phyloP scores from a whole-genome alignment of 1,140 invertebrate species.

The Trichonephila clavata region DNA sequence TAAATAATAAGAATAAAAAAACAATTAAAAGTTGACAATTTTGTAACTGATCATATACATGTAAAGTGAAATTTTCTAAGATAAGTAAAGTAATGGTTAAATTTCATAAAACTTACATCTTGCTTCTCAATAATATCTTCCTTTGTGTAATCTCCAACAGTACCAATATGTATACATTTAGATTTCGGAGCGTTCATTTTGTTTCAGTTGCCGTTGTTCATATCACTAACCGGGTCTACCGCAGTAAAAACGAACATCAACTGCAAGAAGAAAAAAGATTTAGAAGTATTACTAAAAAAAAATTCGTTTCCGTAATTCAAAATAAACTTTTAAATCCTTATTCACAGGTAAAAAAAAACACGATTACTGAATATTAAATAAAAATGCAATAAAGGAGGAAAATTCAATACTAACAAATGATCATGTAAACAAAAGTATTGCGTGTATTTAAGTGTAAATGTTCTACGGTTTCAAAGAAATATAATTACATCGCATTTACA shows the following conservation, averaged over 20 bases:
- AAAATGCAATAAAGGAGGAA: neutral
- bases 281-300: neutral
- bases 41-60: too few species aligned
- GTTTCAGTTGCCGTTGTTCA: neutral
- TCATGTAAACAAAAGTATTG: neutral
- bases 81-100: too few species aligned
- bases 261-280: neutral
- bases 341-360: neutral
- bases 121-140: conserved; percentile 78
- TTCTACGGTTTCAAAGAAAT: neutral
- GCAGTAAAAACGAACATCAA: neutral
- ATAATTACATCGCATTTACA: neutral
- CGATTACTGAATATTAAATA: neutral
- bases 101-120: conserved; percentile 64
- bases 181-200: conserved; percentile 62
- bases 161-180: conserved; percentile 77
- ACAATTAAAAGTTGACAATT: too few species aligned
- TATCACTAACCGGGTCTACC: neutral
- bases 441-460: neutral
- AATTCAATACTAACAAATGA: neutral
- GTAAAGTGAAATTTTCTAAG: too few species aligned
- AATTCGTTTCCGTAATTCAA: too few species aligned
- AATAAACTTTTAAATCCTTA: neutral
- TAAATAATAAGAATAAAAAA: too few species aligned
- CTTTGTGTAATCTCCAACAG: conserved; percentile 77